phyloP scores from a whole-genome alignment of 2,888 invertebrate species.

The Homarus gammarus region DNA sequence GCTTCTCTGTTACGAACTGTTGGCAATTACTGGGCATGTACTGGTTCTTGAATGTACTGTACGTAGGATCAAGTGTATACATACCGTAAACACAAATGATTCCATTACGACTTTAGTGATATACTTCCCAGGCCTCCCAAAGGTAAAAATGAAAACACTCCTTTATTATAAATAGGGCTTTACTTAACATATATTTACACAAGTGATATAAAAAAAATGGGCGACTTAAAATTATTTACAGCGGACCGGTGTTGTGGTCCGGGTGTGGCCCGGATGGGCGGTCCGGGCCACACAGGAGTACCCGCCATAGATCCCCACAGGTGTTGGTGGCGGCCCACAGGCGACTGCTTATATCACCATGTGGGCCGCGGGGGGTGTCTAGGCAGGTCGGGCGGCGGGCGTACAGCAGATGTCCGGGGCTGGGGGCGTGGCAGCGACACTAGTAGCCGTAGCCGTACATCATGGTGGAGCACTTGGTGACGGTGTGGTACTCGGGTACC shows the following conservation, averaged over 20 bases:
- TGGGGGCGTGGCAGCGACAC: slow-evolving; percentile 42
- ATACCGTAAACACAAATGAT: too few species aligned
- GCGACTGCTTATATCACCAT: slow-evolving; percentile 41
- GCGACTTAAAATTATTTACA: slow-evolving; percentile 44
- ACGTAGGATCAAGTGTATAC: too few species aligned
- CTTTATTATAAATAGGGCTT: slow-evolving; percentile 30
- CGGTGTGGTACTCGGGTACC: slow-evolving; percentile 74
- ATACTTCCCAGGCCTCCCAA: too few species aligned
- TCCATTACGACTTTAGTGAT: too few species aligned
- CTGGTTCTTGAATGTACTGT: too few species aligned
- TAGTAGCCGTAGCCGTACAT: slow-evolving; percentile 69
- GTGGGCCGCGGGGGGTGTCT: slow-evolving; percentile 16
- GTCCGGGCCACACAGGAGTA: slow-evolving; percentile 40
- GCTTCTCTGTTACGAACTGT: too few species aligned
- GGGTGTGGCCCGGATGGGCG: slow-evolving; percentile 52
- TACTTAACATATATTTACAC: slow-evolving; percentile 62
- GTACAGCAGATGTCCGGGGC: slow-evolving; percentile 73
- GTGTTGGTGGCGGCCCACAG: slow-evolving; percentile 17
- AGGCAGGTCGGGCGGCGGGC: slow-evolving; percentile 63
- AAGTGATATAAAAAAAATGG: slow-evolving; percentile 65
- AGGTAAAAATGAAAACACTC: background rate
- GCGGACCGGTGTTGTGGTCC: slow-evolving; percentile 58
- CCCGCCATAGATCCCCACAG: slow-evolving; percentile 2
- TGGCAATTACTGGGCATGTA: too few species aligned
- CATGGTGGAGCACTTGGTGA: slow-evolving; percentile 72